Evolutionary conservation across 2,888 invertebrate species (phyloP).

Genomic region (Drosophila melanosoma): DNA sequence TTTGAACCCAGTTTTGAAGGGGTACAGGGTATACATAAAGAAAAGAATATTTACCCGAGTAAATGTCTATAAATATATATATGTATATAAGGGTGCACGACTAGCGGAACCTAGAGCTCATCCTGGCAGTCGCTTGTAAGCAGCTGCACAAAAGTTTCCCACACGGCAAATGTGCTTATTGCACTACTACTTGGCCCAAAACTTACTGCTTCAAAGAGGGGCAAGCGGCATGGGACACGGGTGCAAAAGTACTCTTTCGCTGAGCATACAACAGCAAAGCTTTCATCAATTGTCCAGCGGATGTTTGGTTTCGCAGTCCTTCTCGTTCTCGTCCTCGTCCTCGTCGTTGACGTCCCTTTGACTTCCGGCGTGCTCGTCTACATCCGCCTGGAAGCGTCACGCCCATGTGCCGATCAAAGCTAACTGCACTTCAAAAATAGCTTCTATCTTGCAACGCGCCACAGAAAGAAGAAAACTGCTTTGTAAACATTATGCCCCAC

Average conservation of each 20-base stretch:
- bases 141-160: conserved; percentile 74
- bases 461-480: conserved; percentile 53
- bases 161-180: conserved; percentile 77
- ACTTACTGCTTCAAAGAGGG: conserved; percentile 46
- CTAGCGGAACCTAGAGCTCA: conserved; percentile 24
- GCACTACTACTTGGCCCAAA: conserved; percentile 48
- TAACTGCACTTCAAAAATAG: conserved; percentile 77
- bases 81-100: neutral
- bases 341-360: conserved; percentile 23
- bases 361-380: conserved; percentile 64
- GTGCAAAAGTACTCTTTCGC: conserved; percentile 27
- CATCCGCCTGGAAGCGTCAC: conserved; percentile 53
- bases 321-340: conserved; percentile 9
- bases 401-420: conserved; percentile 63
- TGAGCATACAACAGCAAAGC: conserved; percentile 64
- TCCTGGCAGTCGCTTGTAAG: conserved; percentile 49
- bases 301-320: conserved; percentile 69
- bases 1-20: neutral
- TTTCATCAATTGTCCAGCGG: conserved; percentile 80
- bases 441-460: conserved; percentile 60
- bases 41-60: neutral
- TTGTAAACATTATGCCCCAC: conserved; percentile 64
- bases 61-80: neutral
- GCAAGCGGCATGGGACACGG: neutral
- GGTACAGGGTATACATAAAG: neutral